These are phyloP conservation scores for Sebastes kiyomatsui DNA, from an alignment of 2,797 vertebrate genomes.

Conservation along the genomic window DNA sequence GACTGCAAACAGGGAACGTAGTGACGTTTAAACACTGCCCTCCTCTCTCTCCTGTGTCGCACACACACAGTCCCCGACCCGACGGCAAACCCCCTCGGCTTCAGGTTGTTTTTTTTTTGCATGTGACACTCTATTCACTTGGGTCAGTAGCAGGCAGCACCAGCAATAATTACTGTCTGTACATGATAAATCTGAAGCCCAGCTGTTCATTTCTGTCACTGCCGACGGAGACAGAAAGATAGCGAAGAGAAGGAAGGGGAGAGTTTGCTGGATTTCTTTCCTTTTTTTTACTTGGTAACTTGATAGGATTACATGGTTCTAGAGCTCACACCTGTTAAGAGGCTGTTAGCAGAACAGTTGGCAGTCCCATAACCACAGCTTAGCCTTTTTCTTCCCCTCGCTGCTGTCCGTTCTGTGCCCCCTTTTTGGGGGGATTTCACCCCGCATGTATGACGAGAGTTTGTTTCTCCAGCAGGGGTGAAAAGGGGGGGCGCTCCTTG, in stretches of 20 bases:
- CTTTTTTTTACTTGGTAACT: constrained; percentile 81
- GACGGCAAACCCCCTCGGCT: constrained; percentile 42
- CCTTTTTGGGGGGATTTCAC: constrained; percentile 70
- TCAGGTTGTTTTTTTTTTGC: constrained; percentile 55
- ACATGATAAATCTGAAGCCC: constrained; percentile 88
- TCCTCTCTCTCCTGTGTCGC: constrained; percentile 58
- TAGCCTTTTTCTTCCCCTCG: constrained; percentile 60
- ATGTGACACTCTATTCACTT: constrained; percentile 85
- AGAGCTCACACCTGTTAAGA: constrained; percentile 87
- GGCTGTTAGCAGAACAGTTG: constrained; percentile 87
- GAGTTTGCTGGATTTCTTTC: constrained; percentile 75
- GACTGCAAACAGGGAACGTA: constrained; percentile 81
- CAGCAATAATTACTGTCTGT: constrained; percentile 89
- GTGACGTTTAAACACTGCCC: constrained; percentile 79
- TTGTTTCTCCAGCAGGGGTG: background rate
- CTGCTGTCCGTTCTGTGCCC: constrained; percentile 55
- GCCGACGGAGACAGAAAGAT: constrained; percentile 67
- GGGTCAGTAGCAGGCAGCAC: constrained; percentile 88
- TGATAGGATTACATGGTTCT: constrained; percentile 87
- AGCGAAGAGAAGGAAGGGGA: background rate
- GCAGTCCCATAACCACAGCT: constrained; percentile 77
- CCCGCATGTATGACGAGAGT: constrained; percentile 49
- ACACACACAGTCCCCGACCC: constrained; percentile 22
- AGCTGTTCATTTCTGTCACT: constrained; percentile 88
- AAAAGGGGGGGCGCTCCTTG: constrained; percentile 28